Conservation (phyloP, 2,797 vertebrate genomes). For the Gobionotothen gibberifrons region DNA sequence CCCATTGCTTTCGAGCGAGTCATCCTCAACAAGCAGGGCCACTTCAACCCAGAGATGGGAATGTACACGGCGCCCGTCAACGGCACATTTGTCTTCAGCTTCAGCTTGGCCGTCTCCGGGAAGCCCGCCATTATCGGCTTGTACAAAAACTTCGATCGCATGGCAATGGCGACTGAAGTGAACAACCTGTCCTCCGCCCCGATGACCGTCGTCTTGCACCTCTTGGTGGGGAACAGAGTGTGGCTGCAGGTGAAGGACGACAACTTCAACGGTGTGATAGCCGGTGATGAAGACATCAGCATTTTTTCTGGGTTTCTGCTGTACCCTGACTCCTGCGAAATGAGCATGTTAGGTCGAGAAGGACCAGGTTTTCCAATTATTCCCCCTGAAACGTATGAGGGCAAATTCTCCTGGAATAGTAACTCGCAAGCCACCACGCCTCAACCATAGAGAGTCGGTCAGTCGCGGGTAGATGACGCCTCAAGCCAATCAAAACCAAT, state of each 20-base stretch:
- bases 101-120: conserved; percentile 46
- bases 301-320: conserved; percentile 81
- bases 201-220: conserved; percentile 70
- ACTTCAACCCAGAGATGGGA: conserved; percentile 51
- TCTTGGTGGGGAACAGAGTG: conserved; percentile 56
- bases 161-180: conserved; percentile 61
- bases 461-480: too few species aligned
- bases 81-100: conserved; percentile 82
- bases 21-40: conserved; percentile 58
- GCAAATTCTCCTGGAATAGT: too few species aligned
- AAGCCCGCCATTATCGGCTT: conserved; percentile 74
- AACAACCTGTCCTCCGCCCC: conserved; percentile 46
- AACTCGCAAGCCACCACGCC: too few species aligned
- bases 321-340: conserved; percentile 75
- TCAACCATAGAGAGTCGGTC: too few species aligned
- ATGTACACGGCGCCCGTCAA: conserved; percentile 78
- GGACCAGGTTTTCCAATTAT: too few species aligned
- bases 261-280: conserved; percentile 72
- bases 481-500: too few species aligned
- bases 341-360: not conserved
- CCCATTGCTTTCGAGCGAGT: conserved; percentile 73
- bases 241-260: conserved; percentile 80
- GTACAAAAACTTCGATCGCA: conserved; percentile 66
- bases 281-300: conserved; percentile 52
- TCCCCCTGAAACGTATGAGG: too few species aligned